phyloP scores from a whole-genome alignment of 2,797 vertebrate species.

The Oryzias sinensis region DNA sequence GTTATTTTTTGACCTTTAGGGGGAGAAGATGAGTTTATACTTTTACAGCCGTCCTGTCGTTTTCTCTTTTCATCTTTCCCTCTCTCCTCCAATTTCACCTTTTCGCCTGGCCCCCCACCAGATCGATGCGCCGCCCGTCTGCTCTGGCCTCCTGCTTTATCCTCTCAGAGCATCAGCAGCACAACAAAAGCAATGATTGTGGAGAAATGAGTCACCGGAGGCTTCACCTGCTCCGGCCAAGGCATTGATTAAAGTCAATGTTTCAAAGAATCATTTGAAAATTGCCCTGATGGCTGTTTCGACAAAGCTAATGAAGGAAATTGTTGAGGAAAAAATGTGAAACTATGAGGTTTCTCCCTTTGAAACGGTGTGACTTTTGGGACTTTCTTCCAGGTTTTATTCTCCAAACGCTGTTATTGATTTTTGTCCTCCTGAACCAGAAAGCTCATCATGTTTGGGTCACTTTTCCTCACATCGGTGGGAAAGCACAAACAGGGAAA shows the following conservation, averaged over 20 bases:
- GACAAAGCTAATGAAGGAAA: neutral
- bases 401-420: no score
- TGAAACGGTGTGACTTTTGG: no score
- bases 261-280: conserved; percentile 1
- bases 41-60: neutral
- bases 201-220: conserved; percentile 5
- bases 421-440: no score
- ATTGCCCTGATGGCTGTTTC: no score
- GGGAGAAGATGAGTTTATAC: neutral
- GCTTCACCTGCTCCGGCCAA: neutral
- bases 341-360: no score
- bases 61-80: neutral
- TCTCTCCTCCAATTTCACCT: conserved; percentile 1
- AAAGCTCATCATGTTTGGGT: no score
- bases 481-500: neutral
- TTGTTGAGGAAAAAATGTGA: neutral
- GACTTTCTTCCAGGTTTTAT: no score
- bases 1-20: neutral
- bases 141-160: conserved; percentile 12
- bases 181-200: neutral
- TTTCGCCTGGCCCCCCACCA: conserved; percentile 15
- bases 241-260: neutral
- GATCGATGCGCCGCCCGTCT: conserved; percentile 11
- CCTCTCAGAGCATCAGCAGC: conserved; percentile 7
- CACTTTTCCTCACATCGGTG: no score